Base-by-base conservation (phyloP, 2,888 invertebrate species). In the Apotomis betuletana region DNA sequence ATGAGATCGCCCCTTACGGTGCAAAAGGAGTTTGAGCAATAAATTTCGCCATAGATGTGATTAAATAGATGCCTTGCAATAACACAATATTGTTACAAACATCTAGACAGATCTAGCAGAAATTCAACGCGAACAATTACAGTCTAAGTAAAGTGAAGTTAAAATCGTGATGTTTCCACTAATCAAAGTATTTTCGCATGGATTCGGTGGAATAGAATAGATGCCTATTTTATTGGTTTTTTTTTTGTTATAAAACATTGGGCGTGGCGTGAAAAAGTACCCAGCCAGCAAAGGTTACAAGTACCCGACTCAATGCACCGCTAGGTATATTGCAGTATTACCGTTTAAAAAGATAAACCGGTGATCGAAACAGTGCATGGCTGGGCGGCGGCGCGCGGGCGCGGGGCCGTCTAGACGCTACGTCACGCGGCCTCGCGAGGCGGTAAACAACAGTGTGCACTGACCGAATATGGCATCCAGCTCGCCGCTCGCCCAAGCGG, bases 391-490 rank as follows among this genome's bases (percentile, higher is more conserved):
- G 79, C 78, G 80, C 77, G 80, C 74, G 77, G 79, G 80, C 79
- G 84, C 72, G 77, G 76, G 81, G 81, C 84, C 89, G 92, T 92
- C 92, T 92, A 92, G 92, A 92, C 92, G 89, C 92, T 92, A 94
- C 93, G 94, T 94, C 94, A 94, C 94, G 87, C 94, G 94, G 94
- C 94, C 94, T 90, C 94, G 94, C 91, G 94, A 93, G 92, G 91
- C 91, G 91, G 91, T 92, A 92, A 92, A 92, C 92, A 92, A 92
- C 91, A 88, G 87, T 92, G 92, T 92, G 90, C 91, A 91, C 90
- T 92, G 92, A 91, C 92, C 92, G 92, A 91, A 92, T 91, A 92
- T 90, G 91, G 92, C 90, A 91, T 88, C 87, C 88, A 85, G 83
- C 83, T 83, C 85, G 84, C 83, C 76, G 83, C 83, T 83, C 85